Percentiles rank a stretch among this genome's conserved stretches.
Evolutionary conservation across 2,888 invertebrate species (phyloP).

Genomic region (Formica aserva): DNA sequence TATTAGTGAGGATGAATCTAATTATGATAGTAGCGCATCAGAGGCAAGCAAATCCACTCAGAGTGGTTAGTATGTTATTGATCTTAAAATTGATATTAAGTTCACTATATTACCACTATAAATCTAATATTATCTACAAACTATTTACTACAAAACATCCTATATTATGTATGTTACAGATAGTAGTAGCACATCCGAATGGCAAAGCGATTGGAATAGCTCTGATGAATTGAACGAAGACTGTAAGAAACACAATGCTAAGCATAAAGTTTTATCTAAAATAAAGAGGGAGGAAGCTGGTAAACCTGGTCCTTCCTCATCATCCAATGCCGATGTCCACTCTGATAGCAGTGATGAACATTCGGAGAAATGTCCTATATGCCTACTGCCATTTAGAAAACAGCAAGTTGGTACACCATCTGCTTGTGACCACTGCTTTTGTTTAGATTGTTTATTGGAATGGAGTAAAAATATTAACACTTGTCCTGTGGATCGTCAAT

Average conservation of each 20-base stretch:
- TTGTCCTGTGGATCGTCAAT: constrained; percentile 96
- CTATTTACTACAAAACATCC: constrained; percentile 19
- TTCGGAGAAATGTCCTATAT: constrained; percentile 96
- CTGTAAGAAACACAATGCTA: constrained; percentile 29
- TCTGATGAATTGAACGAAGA: constrained; percentile 73
- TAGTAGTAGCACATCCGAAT: constrained; percentile 76
- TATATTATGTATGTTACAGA: constrained; percentile 45
- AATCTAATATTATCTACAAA: too few species aligned
- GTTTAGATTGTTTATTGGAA: constrained; percentile 95
- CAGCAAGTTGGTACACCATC: constrained; percentile 95
- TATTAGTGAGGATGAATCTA: constrained; percentile 86
- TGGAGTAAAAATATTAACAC: constrained; percentile 99
- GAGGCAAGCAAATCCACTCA: constrained; percentile 61
- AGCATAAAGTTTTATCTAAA: constrained; percentile 61
- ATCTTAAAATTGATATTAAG: neutral
- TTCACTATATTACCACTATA: neutral
- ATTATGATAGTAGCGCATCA: constrained; percentile 75
- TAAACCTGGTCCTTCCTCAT: constrained; percentile 30
- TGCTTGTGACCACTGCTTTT: constrained; percentile 95
- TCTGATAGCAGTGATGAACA: constrained; percentile 90
- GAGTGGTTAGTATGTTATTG: constrained; percentile 66
- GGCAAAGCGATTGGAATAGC: constrained; percentile 84
- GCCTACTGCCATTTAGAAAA: constrained; percentile 91
- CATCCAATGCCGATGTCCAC: constrained; percentile 78
- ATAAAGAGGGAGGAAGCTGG: constrained; percentile 54